Percentiles rank a stretch among this genome's conserved stretches.
These are phyloP conservation scores for Entomobrya proxima DNA, from an alignment of 2,888 invertebrate species.

Conservation along the genomic window DNA sequence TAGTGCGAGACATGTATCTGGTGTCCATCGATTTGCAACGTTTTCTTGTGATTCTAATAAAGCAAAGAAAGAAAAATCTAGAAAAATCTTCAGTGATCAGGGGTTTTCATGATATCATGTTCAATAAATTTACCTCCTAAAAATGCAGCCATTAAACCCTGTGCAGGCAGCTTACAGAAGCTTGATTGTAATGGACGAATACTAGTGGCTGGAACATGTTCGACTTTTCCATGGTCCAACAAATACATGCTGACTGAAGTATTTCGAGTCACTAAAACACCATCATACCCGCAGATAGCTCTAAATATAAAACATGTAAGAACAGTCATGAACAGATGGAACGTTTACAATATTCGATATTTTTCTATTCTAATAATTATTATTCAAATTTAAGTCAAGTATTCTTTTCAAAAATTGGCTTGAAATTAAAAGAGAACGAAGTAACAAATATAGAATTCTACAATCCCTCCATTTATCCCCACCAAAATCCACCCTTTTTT, in stretches of 20 bases:
- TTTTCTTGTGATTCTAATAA: constrained; percentile 50
- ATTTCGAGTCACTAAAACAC: constrained; percentile 45
- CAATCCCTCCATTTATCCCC: too few species aligned
- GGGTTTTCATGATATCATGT: neutral
- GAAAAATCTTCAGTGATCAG: neutral
- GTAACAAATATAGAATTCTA: too few species aligned
- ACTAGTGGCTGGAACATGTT: constrained; percentile 55
- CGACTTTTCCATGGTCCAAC: constrained; percentile 58
- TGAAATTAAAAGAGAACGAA: too few species aligned
- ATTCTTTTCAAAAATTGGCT: too few species aligned
- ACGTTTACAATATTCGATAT: too few species aligned
- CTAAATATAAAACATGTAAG: constrained; percentile 13
- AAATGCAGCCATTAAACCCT: constrained; percentile 62
- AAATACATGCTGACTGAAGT: constrained; percentile 60
- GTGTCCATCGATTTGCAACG: constrained; percentile 56
- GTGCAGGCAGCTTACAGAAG: constrained; percentile 62
- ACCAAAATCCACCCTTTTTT: too few species aligned
- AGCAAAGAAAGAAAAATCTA: neutral
- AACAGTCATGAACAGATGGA: too few species aligned
- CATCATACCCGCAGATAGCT: constrained; percentile 60
- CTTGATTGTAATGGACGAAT: constrained; percentile 58
- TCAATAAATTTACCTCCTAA: constrained; percentile 42
- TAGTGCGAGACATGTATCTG: constrained; percentile 51
- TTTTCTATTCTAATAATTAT: too few species aligned
- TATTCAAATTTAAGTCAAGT: too few species aligned